phyloP scores from a whole-genome alignment of 2,888 invertebrate species.

The Rhogogaster chlorosoma region DNA sequence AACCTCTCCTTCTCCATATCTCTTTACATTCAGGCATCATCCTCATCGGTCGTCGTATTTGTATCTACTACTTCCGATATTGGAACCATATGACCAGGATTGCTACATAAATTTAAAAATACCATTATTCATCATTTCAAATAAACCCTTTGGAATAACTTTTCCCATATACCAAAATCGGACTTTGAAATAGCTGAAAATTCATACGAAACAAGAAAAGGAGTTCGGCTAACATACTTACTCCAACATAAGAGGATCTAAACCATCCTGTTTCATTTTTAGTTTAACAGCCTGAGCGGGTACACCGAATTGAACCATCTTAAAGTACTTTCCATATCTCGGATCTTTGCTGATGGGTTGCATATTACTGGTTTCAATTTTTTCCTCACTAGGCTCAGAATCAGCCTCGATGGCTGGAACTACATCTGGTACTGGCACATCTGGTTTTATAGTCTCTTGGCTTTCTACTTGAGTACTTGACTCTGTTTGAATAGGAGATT shows the following conservation, averaged over 20 bases:
- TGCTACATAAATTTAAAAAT: slow-evolving; percentile 57
- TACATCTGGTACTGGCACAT: not conserved
- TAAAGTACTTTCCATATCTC: slow-evolving; percentile 88
- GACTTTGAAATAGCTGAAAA: not conserved
- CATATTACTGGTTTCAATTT: not conserved
- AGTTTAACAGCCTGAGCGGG: slow-evolving; percentile 89
- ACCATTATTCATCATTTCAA: not conserved
- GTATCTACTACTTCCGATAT: slow-evolving; percentile 4
- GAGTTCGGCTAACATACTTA: slow-evolving; percentile 71
- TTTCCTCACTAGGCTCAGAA: slow-evolving; percentile 2
- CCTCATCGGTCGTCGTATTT: slow-evolving; percentile 25
- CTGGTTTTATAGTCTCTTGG: not conserved
- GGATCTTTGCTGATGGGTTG: slow-evolving; percentile 79
- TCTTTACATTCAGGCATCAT: not conserved
- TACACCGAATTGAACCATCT: slow-evolving; percentile 94
- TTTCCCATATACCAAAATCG: not conserved
- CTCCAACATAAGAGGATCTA: slow-evolving; percentile 87
- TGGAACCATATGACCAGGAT: slow-evolving; percentile 65
- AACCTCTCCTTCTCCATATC: not conserved
- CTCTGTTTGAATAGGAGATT: slow-evolving; percentile 55
- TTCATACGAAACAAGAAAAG: slow-evolving; percentile 2
- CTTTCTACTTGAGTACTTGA: not conserved
- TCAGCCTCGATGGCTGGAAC: not conserved
- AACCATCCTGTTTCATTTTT: slow-evolving; percentile 91
- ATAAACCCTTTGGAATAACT: not conserved